Base-by-base conservation (phyloP, 2,113 vertebrate species). In the Speoplatyrhinus poulsoni region DNA sequence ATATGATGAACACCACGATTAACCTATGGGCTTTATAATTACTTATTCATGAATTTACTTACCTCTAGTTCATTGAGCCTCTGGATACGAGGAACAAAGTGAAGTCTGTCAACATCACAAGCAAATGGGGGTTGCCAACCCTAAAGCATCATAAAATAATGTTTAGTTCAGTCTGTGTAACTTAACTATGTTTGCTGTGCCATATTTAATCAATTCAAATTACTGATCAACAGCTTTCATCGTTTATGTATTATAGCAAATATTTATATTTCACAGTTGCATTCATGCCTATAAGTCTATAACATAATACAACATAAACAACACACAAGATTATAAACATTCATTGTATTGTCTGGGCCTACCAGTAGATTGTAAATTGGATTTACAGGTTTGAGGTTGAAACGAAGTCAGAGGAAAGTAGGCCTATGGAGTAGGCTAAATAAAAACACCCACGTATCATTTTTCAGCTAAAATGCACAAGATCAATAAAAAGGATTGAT, bases 111-210 rank as follows among this genome's bases (percentile, higher is more conserved):
- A 0, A 99, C 95, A 77, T 99, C 97, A 53, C 96, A 98, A 0
- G 98, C 97, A 65, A 99, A 99, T 0, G 98, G 98, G 60, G 98
- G 98, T 82, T 98, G 97, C 98, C 98, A 99, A 19, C 95, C 96
- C 98, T 99, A 75, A 76, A 87, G 32, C 78, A 49, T 54, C 70
- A 87, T 65, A 87, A 15, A 62, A 76, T 0, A 71, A 46, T 12
- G 56, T 36, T 70, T 33, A 36, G 33, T 8, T 6, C 3, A 48
- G 16, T 5, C 55, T 0, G 0, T 0, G 0, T 6, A 54, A 7
- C n/a, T 15, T 54, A 3, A 54, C 3, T 54, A 15, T 13, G 26
- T 54, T 54, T 54, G 3, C 17, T n/a, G 13, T 4, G 41, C 16
- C 33, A 48, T 11, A n/a, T 54, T 48, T 41, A 13, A 13, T 36